These are phyloP conservation scores for Lagria hirta DNA, from an alignment of 2,888 invertebrate species.

Conservation along the genomic window DNA sequence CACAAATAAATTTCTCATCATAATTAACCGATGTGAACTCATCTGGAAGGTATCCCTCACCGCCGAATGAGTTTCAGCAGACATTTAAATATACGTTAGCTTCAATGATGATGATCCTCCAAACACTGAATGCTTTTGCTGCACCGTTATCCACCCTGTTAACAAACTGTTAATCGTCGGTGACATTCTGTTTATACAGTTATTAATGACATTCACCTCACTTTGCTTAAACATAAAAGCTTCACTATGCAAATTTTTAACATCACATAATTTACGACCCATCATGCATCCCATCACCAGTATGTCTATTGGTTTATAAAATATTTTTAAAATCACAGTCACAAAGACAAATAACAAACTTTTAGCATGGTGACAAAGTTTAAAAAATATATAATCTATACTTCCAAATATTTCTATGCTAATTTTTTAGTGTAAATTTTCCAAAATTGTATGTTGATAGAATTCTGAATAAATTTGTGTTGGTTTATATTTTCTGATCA, in stretches of 20 bases:
- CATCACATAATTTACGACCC: slow-evolving; percentile 26
- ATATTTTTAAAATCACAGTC: too few species aligned
- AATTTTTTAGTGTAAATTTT: too few species aligned
- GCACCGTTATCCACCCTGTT: slow-evolving; percentile 33
- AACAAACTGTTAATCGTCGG: slow-evolving; percentile 50
- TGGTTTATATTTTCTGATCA: too few species aligned
- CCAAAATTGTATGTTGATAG: too few species aligned
- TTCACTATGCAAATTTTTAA: slow-evolving; percentile 24
- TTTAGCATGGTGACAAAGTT: too few species aligned
- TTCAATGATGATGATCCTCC: slow-evolving; percentile 23
- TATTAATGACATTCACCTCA: slow-evolving; percentile 43
- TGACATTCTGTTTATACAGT: slow-evolving; percentile 48
- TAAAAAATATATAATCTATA: too few species aligned
- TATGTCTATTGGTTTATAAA: too few species aligned
- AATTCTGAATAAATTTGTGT: too few species aligned
- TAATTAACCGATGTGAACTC: slow-evolving; percentile 41
- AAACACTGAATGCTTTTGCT: slow-evolving; percentile 15
- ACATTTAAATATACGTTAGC: slow-evolving; percentile 41
- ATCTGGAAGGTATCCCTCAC: slow-evolving; percentile 41
- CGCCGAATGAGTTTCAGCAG: slow-evolving; percentile 36
- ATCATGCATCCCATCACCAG: slow-evolving; percentile 24
- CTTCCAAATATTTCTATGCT: too few species aligned
- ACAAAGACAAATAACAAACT: too few species aligned
- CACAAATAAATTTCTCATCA: slow-evolving; percentile 43
- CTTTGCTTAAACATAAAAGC: slow-evolving; percentile 23